Base-by-base conservation (phyloP, 35 echinoderm and acorn worm genomes). In the Stichopus chloronotus region DNA sequence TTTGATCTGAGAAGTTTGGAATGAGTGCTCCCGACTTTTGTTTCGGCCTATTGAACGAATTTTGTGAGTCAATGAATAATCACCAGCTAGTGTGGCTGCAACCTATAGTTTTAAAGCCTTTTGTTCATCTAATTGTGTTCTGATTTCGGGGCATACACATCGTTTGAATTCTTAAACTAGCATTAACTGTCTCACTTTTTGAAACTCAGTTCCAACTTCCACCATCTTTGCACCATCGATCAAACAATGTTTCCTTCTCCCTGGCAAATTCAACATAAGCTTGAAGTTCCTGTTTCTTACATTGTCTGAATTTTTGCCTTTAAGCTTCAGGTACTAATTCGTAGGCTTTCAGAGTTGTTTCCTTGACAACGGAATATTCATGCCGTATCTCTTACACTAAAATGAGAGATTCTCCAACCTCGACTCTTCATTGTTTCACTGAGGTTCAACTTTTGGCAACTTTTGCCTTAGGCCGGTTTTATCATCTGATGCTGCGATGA, bases 41-140 rank as follows among this genome's bases (percentile, higher is more conserved):
- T n/a, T 74, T 74, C 22, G 19, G 69, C 17, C 69, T 74, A 72
- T 4, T 72, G 22, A 19, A 74, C 1, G 5, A 60, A 21, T 25
- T 61, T 83, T 84, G 25, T 92, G 91, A 23, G 78, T 83, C 4
- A 92, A 52, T 25, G 56, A 56, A 69, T 83, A 92, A 83, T 83
- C 78, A 58, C 83, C 91, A 58, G 78, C 77, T 0, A 92, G 8
- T 5, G n/a, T 43, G 7, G 91, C 91, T 83, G 78, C 91, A 16
- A 61, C n/a, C 83, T 80, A 7, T 13, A 92, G 19, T 12, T 5
- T 13, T 76, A 5, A 17, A 20, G 5, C 90, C 19, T 77, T 91
- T 14, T 78, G 16, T 17, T 78, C 68, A 91, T 77, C 88, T 23
- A 78, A 23, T 8, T 43, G 11, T 11, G 43, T 19, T n/a, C 53